Base-by-base conservation (phyloP, 1,140 invertebrate genomes). In the Drosophila pandora region DNA sequence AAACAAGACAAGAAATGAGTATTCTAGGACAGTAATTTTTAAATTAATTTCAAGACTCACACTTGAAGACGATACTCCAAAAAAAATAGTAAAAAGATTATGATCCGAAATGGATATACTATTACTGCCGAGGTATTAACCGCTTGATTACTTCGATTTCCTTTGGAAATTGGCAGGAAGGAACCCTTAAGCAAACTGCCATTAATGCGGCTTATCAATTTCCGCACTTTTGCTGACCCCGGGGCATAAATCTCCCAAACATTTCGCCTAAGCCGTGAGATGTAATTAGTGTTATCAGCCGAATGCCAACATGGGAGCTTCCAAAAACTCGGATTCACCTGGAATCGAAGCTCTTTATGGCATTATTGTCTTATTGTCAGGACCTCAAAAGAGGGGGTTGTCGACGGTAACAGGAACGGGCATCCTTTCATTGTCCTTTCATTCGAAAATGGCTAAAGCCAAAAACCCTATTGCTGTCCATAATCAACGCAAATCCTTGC, bases 401-500 rank as follows among this genome's bases (percentile, higher is more conserved):
- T 10, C 8, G 10, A 9, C 10, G 21, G 8, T 9, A 10, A 13
- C 34, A 10, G 4, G 53, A 17, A 43, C 6, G 6, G 56, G 45
- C 50, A 49, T 45, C 78, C 75, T 87, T 85, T 87, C 83, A 87
- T 87, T 87, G 83, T 87, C 82, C 82, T 88, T 82, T 87, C 82
- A 87, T 82, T 87, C 69, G 83, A 87, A 88, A 88, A 85, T 79
- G 80, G 79, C 65, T 79, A 67, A 63, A 82, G 82, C 82, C 52
- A 56, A 83, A 85, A 85, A 67, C 64, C 82, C 82, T 69, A 87
- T 87, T 87, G 83, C 83, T 88, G 82, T 88, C 82, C 82, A 87
- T 87, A 87, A 87, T 87, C 82, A 87, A 87, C 69, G 83, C 83
- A 87, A 87, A 87, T 87, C 82, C 82, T 87, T 76, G 78, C 83